Percentiles rank a stretch among this genome's conserved stretches.
phyloP scores from a whole-genome alignment of 2,797 vertebrate genomes.

The Dryobates pubescens region DNA sequence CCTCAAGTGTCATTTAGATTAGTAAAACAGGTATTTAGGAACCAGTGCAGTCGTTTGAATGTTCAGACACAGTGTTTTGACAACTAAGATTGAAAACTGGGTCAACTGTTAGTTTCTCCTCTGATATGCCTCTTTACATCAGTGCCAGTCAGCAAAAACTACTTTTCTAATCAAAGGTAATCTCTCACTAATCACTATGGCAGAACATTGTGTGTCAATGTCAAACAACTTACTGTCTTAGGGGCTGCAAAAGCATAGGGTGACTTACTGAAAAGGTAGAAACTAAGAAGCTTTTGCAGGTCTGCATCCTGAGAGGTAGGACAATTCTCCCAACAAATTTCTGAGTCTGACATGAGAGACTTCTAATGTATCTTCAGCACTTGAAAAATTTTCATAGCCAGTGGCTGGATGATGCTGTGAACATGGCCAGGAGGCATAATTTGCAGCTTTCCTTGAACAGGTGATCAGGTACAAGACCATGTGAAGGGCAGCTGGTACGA shows the following conservation, averaged over 20 bases:
- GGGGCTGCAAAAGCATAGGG: not conserved
- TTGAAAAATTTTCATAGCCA: not conserved
- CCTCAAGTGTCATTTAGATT: not conserved
- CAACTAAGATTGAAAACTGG: conserved; percentile 32
- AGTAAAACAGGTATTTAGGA: conserved; percentile 10
- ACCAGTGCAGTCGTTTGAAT: not conserved
- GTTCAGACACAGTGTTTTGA: conserved; percentile 7
- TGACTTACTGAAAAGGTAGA: not conserved
- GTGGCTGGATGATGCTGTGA: not conserved
- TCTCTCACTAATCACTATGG: not conserved
- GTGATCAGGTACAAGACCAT: not conserved
- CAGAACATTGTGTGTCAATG: not conserved
- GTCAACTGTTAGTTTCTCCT: conserved; percentile 48
- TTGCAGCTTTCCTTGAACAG: not conserved
- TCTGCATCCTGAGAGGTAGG: not conserved
- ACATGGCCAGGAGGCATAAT: not conserved
- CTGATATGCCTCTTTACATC: not conserved
- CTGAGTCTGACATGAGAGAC: not conserved
- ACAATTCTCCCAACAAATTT: not conserved
- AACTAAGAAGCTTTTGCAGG: not conserved
- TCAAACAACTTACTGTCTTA: not conserved
- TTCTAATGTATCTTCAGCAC: not conserved
- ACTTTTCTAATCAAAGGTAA: not conserved
- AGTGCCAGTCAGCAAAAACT: not conserved
- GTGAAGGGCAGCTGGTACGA: not conserved